Conservation (phyloP, 2,888 invertebrate genomes). For the Formica aserva region DNA sequence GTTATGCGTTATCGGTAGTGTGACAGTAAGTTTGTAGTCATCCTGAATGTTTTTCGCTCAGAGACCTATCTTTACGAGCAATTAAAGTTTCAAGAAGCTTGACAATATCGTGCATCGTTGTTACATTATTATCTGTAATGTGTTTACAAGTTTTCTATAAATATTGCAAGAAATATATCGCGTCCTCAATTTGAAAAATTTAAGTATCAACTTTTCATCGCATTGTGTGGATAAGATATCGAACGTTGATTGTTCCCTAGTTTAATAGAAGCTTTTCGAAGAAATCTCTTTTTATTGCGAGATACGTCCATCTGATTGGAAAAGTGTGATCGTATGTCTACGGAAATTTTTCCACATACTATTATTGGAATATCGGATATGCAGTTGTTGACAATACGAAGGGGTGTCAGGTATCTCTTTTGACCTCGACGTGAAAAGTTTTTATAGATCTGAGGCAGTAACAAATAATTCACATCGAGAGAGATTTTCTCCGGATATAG, state of each 20-base stretch:
- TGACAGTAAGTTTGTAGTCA: constrained; percentile 1
- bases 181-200: not conserved
- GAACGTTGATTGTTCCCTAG: not conserved
- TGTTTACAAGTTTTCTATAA: constrained; percentile 14
- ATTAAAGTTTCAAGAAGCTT: constrained; percentile 22
- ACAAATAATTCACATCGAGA: not conserved
- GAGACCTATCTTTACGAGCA: constrained; percentile 8
- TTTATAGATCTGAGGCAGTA: constrained; percentile 12
- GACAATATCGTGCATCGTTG: not conserved
- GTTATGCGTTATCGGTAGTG: not conserved
- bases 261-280: not conserved
- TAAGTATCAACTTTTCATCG: not conserved
- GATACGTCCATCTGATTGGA: not conserved
- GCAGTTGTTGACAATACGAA: not conserved
- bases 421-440: constrained; percentile 20
- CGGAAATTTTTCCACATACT: not conserved
- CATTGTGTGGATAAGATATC: not conserved
- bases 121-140: constrained; percentile 27
- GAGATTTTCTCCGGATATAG: not conserved
- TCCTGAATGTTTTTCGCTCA: constrained; percentile 8
- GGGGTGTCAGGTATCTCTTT: constrained; percentile 23
- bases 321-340: not conserved
- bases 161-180: constrained; percentile 13
- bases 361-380: constrained; percentile 6
- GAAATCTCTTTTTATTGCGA: not conserved